phyloP scores from a whole-genome alignment of 2,113 vertebrate genomes.

The Chionis minor region DNA sequence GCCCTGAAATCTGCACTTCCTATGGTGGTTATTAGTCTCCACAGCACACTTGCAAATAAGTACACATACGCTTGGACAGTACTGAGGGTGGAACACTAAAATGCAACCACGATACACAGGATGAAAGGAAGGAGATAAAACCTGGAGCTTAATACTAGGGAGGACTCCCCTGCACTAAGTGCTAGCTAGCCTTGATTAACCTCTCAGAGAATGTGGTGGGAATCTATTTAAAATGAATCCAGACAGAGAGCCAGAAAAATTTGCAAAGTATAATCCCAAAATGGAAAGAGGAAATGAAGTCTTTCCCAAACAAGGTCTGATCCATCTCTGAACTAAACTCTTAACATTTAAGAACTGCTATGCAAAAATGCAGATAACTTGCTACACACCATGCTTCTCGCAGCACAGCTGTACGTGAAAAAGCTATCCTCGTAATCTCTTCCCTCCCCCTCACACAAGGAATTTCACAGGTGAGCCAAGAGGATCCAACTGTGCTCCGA shows the following conservation, averaged over 20 bases:
- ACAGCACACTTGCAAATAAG: background rate
- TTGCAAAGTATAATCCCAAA: background rate
- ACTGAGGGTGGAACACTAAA: background rate
- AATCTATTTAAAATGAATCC: background rate
- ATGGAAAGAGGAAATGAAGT: background rate
- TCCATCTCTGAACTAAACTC: background rate
- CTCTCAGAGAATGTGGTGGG: background rate
- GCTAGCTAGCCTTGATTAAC: background rate
- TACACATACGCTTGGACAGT: background rate
- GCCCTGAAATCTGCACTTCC: background rate
- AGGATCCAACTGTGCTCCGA: background rate
- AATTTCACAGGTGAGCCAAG: constrained; percentile 45
- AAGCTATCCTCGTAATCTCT: background rate
- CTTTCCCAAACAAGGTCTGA: background rate
- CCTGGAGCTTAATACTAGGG: background rate
- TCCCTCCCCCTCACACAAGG: background rate
- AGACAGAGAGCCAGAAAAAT: background rate
- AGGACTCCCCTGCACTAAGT: background rate
- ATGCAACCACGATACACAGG: background rate
- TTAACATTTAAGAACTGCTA: background rate
- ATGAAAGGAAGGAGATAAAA: background rate
- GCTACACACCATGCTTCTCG: background rate
- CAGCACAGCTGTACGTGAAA: background rate
- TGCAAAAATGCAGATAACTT: background rate
- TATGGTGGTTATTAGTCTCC: background rate